A percentile compares a stretch with the other conserved stretches of the same genome.
Conservation (phyloP, 2,888 invertebrate species). For the Drosophila colorata region DNA sequence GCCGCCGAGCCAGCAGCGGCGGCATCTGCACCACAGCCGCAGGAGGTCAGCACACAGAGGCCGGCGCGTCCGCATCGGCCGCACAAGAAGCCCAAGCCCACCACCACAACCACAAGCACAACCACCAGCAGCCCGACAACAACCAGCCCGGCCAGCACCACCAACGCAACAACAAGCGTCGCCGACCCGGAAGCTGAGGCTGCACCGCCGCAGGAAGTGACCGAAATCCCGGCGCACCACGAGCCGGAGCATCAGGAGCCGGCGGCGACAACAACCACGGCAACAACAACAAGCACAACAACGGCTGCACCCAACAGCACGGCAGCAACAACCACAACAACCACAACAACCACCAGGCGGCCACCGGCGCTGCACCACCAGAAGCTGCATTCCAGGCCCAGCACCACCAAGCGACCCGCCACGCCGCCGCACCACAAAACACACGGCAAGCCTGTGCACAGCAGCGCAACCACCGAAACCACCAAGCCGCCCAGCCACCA, state of each 20-base stretch:
- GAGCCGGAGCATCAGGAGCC: constrained; percentile 24
- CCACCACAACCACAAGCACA: constrained; percentile 50
- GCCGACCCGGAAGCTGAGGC: constrained; percentile 30
- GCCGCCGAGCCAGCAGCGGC: constrained; percentile 25
- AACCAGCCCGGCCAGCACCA: constrained; percentile 24
- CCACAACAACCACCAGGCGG: constrained; percentile 15
- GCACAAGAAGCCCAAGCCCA: constrained; percentile 57
- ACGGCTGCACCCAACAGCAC: constrained; percentile 24
- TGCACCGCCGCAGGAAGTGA: constrained; percentile 6
- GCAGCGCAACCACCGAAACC: constrained; percentile 38
- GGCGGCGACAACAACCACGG: constrained; percentile 8
- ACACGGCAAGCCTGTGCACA: constrained; percentile 58
- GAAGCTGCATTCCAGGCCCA: constrained; percentile 52
- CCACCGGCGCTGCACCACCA: constrained; percentile 59
- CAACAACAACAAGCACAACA: constrained; percentile 12
- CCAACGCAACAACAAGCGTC: constrained; percentile 25
- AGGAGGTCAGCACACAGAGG: constrained; percentile 37
- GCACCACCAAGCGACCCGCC: constrained; percentile 38
- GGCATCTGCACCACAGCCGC: constrained; percentile 56
- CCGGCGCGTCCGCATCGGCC: constrained; percentile 51
- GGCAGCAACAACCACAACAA: constrained; percentile 15
- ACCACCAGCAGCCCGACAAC: constrained; percentile 35
- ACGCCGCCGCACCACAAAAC: constrained; percentile 51
- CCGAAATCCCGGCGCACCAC: constrained; percentile 16
- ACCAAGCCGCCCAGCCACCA: constrained; percentile 39